phyloP scores from a whole-genome alignment of 2,113 vertebrate genomes.

The Ranitomeya variabilis region DNA sequence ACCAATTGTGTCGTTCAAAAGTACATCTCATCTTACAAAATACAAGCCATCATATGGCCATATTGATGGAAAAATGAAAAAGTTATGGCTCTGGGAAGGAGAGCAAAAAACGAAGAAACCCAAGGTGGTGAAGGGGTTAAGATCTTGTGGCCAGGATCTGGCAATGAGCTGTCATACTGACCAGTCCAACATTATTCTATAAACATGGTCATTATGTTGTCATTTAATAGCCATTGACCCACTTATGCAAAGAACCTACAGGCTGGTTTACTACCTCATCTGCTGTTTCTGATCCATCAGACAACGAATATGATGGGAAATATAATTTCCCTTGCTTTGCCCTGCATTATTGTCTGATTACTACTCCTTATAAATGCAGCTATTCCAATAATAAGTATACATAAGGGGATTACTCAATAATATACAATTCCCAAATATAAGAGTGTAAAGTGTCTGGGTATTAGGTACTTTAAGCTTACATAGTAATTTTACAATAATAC shows the following conservation, averaged over 20 bases:
- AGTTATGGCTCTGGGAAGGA: too few relatives aligned
- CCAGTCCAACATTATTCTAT: not conserved
- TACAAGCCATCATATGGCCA: too few relatives aligned
- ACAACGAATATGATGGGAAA: not conserved
- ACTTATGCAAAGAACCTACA: not conserved
- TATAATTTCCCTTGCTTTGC: not conserved
- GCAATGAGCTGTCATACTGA: not conserved
- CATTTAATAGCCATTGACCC: not conserved
- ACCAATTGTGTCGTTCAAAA: too few relatives aligned
- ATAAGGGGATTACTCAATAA: not conserved
- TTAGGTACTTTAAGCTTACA: not conserved
- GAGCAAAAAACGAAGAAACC: too few relatives aligned
- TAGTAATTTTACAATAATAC: not conserved
- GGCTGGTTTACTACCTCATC: not conserved
- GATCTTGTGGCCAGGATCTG: too few relatives aligned
- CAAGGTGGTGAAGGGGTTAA: not conserved
- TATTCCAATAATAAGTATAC: constrained; percentile 1
- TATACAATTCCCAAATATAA: not conserved
- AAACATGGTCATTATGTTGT: not conserved
- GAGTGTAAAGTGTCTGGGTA: not conserved
- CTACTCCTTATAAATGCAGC: not conserved
- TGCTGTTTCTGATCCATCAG: not conserved
- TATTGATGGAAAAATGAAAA: too few relatives aligned
- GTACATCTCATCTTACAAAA: too few relatives aligned
- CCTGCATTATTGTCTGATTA: not conserved